Evolutionary conservation across 1,140 invertebrate species (phyloP), one percentile per base, ranked within the genome.

Genomic region (Drosophila persimilis): DNA sequence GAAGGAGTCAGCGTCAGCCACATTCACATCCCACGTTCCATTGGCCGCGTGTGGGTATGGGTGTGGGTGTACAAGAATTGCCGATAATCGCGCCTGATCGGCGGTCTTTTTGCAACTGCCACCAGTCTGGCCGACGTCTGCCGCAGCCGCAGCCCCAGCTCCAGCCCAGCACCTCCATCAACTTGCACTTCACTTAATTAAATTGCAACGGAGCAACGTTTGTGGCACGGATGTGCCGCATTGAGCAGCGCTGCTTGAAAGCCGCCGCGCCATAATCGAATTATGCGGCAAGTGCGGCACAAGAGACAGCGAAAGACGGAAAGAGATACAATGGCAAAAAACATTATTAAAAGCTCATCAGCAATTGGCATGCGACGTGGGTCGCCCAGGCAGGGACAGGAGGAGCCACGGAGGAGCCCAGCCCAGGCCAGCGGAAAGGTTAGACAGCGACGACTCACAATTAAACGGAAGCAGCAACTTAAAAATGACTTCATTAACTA

Each of bases 331-430:
- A 85, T 85, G 81, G 73, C 81, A 73, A 64, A 63, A 63, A 86
- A 74, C 81, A 84, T 84, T 86, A 81, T 85, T 86, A 85, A 85
- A 85, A 86, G 81, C 81, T 85, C 81, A 85, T 85, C 81, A 85
- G 81, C 81, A 85, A 85, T 85, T 85, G 81, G 70, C 81, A 85
- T 86, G 69, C 81, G 63, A 60, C 71, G 52, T 77, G 61, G 60
- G 61, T 72, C 31, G 59, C 35, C 15, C 41, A 55, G 7, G 29
- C 9, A 47, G 29, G 54, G 13, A 56, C 26, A 60, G 13, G n/a
- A 31, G 60, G 43, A 54, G 31, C 53, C 7, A 39, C 41, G 8
- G 58, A 53, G 46, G 53, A 31, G 11, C 9, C 35, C 35, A 13
- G 35, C 9, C 35, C 35, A 13, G 35, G 35, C 45, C 41, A 55